Evolutionary conservation across 1,140 invertebrate genomes (phyloP), one percentile per base, ranked within the genome.

Genomic region (Vanessa tameamea): DNA sequence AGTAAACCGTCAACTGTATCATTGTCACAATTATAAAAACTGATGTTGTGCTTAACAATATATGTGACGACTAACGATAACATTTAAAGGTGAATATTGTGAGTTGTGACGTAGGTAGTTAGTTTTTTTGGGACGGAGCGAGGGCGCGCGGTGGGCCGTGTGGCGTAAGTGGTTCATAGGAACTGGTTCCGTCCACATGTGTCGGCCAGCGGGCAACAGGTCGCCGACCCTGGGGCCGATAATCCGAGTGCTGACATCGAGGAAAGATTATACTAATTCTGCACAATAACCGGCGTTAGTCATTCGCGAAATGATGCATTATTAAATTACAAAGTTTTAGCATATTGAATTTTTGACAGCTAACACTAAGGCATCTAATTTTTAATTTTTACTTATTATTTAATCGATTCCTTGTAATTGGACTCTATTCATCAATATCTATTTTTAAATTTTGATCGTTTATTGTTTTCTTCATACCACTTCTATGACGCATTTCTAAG

Each of bases 101-200:
- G 47, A 50, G 13, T 23, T 43, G 50, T 69, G 73, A 64, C 48
- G 71, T 64, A 69, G 37, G 31, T 69, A 61, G 57, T 37, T 37
- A 23, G 53, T 53, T 66, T 77, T 77, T 78, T 74, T 66, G 72
- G 68, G 55, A 63, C 55, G 66, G 16, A 37, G 74, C 78, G 68
- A 78, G 79, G 78, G 80, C 65, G 75, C 75, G 67, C 76, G 73
- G 80, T 82, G 84, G 81, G 74, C 80, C 83, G 78, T 74, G 82
- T 78, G 75, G 79, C 71, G 79, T 82, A 87, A 86, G 85, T 89
- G 82, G 87, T 87, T 82, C 82, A 85, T 79, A 82, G 82, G 88
- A 92, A 92, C 90, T 85, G 88, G 90, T 92, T 91, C 86, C 75
- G 82, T 86, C 87, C 85, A 90, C 85, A 88, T 89, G 89, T 90